Conservation (phyloP, 2,888 invertebrate genomes). For the Pterobdella sp. region DNA sequence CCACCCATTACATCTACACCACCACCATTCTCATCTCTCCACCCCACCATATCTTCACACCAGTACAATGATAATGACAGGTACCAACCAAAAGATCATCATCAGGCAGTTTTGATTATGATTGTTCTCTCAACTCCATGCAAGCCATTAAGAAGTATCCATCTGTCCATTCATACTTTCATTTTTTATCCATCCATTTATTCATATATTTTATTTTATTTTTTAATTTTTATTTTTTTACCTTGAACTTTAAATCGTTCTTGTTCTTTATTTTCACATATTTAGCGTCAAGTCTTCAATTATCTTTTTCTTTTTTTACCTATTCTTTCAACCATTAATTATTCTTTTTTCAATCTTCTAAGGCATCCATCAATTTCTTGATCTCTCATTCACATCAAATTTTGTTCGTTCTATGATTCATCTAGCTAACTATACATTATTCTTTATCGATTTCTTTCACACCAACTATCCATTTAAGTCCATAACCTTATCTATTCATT, state of each 20-base stretch:
- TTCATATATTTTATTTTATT: not conserved
- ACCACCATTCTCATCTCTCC: not conserved
- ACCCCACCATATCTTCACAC: not conserved
- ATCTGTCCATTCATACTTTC: not conserved
- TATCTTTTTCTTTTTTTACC: not conserved
- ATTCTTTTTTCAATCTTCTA: no score
- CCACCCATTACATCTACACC: not conserved
- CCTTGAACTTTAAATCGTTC: no score
- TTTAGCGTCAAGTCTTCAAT: no score
- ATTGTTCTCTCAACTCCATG: conserved; percentile 63
- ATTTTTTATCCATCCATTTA: not conserved
- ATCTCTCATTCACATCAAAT: no score
- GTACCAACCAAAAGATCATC: conserved; percentile 67
- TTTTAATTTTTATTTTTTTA: not conserved
- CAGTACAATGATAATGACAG: conserved; percentile 39
- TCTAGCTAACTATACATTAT: no score
- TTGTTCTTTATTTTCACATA: no score
- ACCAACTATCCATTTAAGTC: not conserved
- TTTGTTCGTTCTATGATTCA: no score
- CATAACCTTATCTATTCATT: not conserved
- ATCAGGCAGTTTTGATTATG: conserved; percentile 71
- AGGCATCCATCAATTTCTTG: no score
- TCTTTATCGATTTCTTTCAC: not conserved
- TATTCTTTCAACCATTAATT: not conserved
- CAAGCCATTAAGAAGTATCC: conserved; percentile 72